Conservation (phyloP, 2,113 vertebrate species). For the Rafetus swinhoei region DNA sequence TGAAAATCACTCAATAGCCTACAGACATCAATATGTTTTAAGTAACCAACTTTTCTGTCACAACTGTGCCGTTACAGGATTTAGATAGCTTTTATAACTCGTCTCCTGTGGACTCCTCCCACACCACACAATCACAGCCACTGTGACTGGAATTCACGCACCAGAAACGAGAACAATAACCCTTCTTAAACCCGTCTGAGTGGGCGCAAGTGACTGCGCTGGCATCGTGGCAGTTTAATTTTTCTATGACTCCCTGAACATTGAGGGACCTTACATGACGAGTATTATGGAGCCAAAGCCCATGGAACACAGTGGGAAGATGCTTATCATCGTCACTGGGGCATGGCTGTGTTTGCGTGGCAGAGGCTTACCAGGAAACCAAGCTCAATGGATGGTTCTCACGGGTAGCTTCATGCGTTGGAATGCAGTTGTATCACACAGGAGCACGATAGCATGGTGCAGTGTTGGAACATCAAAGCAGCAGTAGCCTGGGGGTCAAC, state of each 20-base stretch:
- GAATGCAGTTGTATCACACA: not conserved
- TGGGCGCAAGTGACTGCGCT: not conserved
- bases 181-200: not conserved
- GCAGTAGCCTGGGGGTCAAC: not conserved
- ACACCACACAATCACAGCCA: fast-evolving
- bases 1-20: not conserved
- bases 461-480: not conserved
- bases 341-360: not conserved
- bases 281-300: conserved; percentile 28
- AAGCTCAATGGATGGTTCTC: not conserved
- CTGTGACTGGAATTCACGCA: not conserved
- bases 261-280: conserved; percentile 35
- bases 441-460: fast-evolving
- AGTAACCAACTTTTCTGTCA: not conserved
- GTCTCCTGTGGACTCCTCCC: not conserved
- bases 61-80: not conserved
- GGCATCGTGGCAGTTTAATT: not conserved
- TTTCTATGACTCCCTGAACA: not conserved
- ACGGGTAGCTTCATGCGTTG: not conserved
- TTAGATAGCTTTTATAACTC: not conserved
- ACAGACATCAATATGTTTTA: not conserved
- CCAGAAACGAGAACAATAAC: conserved; percentile 13
- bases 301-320: conserved; percentile 42
- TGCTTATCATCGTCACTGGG: not conserved
- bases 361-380: not conserved